Evolutionary conservation across 2,113 vertebrate species (phyloP).

Genomic region (Camarhynchus parvulus): DNA sequence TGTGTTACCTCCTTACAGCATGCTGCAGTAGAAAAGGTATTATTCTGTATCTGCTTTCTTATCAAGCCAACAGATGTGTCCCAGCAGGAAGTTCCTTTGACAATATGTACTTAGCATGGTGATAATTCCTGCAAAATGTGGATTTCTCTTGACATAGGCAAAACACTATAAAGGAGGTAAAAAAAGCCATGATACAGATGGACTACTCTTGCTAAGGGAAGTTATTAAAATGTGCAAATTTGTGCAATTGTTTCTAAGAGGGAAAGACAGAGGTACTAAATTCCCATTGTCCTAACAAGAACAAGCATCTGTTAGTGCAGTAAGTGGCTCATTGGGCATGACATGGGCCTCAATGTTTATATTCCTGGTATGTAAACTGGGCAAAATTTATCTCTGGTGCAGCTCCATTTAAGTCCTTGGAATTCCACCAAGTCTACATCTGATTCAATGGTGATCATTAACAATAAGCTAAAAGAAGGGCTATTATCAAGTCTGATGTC

Average conservation of each 20-base stretch:
- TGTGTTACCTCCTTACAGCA: not conserved
- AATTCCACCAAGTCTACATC: constrained; percentile 17
- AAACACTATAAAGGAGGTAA: not conserved
- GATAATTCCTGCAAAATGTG: not conserved
- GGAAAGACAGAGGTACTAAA: not conserved
- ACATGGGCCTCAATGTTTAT: not conserved
- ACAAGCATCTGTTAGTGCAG: not conserved
- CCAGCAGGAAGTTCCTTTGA: constrained; percentile 1
- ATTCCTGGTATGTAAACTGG: not conserved
- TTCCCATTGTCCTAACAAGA: not conserved
- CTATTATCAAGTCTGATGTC: constrained; percentile 65
- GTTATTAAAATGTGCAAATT: not conserved
- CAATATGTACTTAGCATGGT: not conserved
- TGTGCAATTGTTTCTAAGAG: not conserved
- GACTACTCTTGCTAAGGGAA: not conserved
- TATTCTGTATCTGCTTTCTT: not conserved
- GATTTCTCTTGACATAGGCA: not conserved
- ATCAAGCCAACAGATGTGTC: constrained; percentile 21
- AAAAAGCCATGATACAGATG: not conserved
- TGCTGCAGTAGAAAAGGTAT: not conserved
- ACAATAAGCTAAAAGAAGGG: constrained; percentile 31
- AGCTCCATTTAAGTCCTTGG: not conserved
- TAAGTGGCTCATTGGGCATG: not conserved
- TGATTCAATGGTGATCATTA: constrained; percentile 10
- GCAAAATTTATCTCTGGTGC: not conserved